phyloP scores from a whole-genome alignment of 2,113 vertebrate species.

The Megaceryle maxima region DNA sequence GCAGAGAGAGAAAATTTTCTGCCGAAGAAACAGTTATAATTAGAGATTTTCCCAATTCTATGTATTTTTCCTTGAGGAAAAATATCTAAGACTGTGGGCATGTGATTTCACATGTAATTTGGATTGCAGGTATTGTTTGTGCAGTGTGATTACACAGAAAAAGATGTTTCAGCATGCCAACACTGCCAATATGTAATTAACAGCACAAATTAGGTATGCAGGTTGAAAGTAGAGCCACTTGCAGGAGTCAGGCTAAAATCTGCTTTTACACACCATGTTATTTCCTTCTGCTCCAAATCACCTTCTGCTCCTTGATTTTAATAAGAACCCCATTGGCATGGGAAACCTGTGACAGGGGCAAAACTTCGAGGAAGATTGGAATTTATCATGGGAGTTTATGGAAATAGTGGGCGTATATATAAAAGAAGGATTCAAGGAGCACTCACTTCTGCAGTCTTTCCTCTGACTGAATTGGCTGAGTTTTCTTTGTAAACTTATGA shows the following conservation, averaged over 20 bases:
- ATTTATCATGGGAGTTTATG: background rate
- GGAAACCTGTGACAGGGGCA: background rate
- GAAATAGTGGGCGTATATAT: background rate
- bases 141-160: background rate
- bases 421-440: background rate
- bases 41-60: background rate
- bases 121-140: background rate
- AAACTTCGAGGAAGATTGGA: background rate
- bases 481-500: background rate
- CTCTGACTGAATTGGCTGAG: background rate
- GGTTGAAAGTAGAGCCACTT: background rate
- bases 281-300: background rate
- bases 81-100: background rate
- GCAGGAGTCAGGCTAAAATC: background rate
- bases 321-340: background rate
- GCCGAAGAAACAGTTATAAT: background rate
- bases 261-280: background rate
- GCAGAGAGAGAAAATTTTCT: background rate
- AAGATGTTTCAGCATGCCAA: background rate
- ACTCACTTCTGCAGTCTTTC: background rate
- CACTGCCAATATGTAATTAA: background rate
- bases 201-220: background rate
- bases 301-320: background rate
- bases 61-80: background rate
- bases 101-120: background rate